Conservation (phyloP, 1,140 invertebrate genomes). For the Panulirus ornatus region DNA sequence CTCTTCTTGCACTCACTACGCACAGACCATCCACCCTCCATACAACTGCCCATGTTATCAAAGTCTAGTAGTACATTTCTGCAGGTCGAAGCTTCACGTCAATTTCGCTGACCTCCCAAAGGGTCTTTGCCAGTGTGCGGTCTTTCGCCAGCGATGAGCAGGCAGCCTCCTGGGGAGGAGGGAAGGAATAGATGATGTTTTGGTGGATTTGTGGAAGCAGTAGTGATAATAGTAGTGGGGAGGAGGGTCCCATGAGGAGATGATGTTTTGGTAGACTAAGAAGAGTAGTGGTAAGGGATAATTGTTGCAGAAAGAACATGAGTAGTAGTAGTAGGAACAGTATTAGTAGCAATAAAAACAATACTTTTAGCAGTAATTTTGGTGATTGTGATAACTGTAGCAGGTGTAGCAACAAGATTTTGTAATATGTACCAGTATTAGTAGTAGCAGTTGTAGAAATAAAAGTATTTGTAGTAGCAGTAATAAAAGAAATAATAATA, state of each 20-base stretch:
- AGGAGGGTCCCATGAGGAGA: background rate
- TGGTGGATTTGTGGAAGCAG: background rate
- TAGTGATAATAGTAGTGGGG: background rate
- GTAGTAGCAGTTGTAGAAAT: too few relatives aligned
- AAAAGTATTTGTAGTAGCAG: too few relatives aligned
- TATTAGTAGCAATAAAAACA: background rate
- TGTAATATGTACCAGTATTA: too few relatives aligned
- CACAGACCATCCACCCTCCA: too few relatives aligned
- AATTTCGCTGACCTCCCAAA: conserved; percentile 31
- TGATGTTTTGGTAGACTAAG: background rate
- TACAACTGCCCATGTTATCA: too few relatives aligned
- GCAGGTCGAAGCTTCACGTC: background rate
- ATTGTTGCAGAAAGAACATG: background rate
- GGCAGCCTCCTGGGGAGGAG: background rate
- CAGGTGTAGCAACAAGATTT: too few relatives aligned
- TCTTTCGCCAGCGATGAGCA: conserved; percentile 13
- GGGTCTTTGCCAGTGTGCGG: background rate
- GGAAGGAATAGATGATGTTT: background rate
- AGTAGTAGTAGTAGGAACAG: background rate
- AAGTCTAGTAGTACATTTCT: background rate
- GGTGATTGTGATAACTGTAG: too few relatives aligned
- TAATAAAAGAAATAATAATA: too few relatives aligned
- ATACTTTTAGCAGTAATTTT: too few relatives aligned
- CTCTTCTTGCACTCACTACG: too few relatives aligned
- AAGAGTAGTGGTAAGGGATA: background rate